Base-by-base conservation (phyloP, 2,113 vertebrate species). In the Platichthys stellatus region DNA sequence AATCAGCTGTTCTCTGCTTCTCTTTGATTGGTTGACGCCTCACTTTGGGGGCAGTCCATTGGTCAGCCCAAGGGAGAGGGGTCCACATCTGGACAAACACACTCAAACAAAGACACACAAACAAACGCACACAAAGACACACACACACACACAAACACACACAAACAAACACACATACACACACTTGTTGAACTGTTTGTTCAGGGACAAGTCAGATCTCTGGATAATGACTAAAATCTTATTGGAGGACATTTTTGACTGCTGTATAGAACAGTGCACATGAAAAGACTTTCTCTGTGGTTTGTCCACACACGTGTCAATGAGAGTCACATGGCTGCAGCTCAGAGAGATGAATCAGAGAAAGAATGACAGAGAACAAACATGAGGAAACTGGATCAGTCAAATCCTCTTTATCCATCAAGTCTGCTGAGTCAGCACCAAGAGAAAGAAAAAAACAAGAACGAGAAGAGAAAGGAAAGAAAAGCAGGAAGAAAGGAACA, bases 141-240 rank as follows among this genome's bases (percentile, higher is more conserved):
- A 17, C 21, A 40, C 17, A 18, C 5, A 2, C 8, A 38, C 35
- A 38, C 35, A 38, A 8, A 38, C 35, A 65, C 1, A 0, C 26
- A 49, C 3, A 20, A 1, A 24, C 38, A 53, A 61, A 51, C 53
- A 47, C 54, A 64, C 31, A 17, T 28, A 40, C 17, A 18, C 5
- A 2, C 35, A 38, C 35, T 38, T 38, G 35, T 38, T 38, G 35
- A 38, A 38, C 35, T 72, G 78, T 87, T 79, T 84, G 78, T 54
- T 63, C 53, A 82, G 62, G 66, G 85, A 85, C 86, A 58, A 82
- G 86, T 87, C 65, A 57, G 85, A 63, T 63, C 61, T 63, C 75
- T 83, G 40, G 31, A 26, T 31, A 2, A 61, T 76, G 7, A 0
- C 49, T 59, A 31, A 7, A 7, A 31, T 31, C 28, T 31, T 31